A percentile compares a stretch with the other conserved stretches of the same genome.
phyloP scores from a whole-genome alignment of 2,888 invertebrate species.

The Chloroclystis v-ata region DNA sequence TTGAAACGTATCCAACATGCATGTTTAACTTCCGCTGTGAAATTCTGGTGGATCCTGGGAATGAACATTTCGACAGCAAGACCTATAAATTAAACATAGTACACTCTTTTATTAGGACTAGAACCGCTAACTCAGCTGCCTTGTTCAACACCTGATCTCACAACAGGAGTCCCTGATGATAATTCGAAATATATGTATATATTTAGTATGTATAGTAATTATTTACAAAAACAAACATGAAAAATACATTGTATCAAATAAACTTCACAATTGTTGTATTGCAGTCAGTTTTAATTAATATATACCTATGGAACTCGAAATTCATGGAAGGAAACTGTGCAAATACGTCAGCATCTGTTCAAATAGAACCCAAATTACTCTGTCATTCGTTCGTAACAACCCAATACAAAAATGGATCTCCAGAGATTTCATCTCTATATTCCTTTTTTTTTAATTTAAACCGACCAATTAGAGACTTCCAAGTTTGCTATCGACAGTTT shows the following conservation, averaged over 20 bases:
- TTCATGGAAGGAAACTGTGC: slow-evolving; percentile 1
- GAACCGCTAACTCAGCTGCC: no score
- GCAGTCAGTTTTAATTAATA: not conserved
- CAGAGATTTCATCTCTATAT: slow-evolving; percentile 19
- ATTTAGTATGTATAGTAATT: no score
- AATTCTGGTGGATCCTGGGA: slow-evolving; percentile 5
- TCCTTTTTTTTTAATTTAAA: slow-evolving; percentile 24
- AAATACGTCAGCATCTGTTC: slow-evolving; percentile 4
- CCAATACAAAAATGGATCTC: slow-evolving; percentile 17
- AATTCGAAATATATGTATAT: no score
- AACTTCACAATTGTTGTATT: no score
- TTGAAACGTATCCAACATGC: slow-evolving; percentile 37
- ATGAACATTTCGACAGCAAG: no score
- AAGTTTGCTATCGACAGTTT: slow-evolving; percentile 47
- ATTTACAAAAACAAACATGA: no score
- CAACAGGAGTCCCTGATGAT: no score
- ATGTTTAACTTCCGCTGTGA: slow-evolving; percentile 17
- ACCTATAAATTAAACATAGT: no score
- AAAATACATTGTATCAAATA: no score
- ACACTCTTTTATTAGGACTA: no score
- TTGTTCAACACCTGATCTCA: no score
- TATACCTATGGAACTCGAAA: not conserved
- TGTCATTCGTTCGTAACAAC: slow-evolving; percentile 7
- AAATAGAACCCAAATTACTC: slow-evolving; percentile 15
- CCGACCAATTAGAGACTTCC: slow-evolving; percentile 42